These are phyloP conservation scores for Lasiurus cinereus DNA, from an alignment of 2,113 vertebrate genomes.

Conservation along the genomic window DNA sequence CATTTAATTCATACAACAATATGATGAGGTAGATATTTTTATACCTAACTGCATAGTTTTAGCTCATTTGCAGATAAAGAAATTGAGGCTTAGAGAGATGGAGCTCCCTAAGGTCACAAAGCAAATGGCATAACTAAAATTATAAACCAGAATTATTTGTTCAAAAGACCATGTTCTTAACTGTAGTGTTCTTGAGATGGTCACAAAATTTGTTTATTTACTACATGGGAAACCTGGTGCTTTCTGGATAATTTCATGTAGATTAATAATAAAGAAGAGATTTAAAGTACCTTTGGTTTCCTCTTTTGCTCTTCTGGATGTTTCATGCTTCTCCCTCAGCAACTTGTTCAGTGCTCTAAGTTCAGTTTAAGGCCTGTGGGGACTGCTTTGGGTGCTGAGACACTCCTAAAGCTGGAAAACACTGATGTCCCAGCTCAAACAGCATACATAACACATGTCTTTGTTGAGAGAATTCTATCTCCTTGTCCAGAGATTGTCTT, in stretches of 20 bases:
- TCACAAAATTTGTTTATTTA: slow-evolving; percentile 34
- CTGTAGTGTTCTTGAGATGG: neutral
- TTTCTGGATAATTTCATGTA: neutral
- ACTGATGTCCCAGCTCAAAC: no score
- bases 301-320: neutral
- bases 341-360: neutral
- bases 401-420: neutral
- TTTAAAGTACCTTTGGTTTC: neutral
- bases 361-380: neutral
- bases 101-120: neutral
- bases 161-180: slow-evolving; percentile 4
- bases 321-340: neutral
- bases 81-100: neutral
- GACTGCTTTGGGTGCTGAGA: neutral
- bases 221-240: neutral
- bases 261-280: neutral
- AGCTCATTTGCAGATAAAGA: slow-evolving; percentile 34
- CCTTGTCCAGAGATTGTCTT: no score
- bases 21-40: neutral
- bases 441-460: no score
- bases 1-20: neutral
- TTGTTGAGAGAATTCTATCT: no score
- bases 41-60: neutral
- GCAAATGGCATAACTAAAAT: slow-evolving; percentile 1
- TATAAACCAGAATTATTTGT: slow-evolving; percentile 21